Percentiles rank a stretch among this genome's conserved stretches.
phyloP scores from a whole-genome alignment of 2,113 vertebrate species.

The Solenodon paradoxus region DNA sequence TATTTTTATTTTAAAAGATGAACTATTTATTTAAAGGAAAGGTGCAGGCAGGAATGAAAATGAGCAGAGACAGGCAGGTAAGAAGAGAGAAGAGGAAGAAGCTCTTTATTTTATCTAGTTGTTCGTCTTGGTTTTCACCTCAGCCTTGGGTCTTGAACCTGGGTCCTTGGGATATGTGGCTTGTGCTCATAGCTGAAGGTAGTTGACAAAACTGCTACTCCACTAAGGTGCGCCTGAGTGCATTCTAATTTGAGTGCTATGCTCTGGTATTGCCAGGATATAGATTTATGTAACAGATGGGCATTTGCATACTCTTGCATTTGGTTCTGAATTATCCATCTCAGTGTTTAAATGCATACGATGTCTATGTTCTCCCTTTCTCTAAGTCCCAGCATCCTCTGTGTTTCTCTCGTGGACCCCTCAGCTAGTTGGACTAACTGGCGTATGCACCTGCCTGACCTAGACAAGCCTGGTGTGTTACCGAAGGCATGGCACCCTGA shows the following conservation, averaged over 20 bases:
- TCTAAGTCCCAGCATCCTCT: background rate
- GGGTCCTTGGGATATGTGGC: too few species aligned
- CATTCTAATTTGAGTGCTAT: background rate
- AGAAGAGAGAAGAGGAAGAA: too few species aligned
- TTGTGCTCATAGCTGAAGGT: too few species aligned
- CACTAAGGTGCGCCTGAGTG: too few species aligned
- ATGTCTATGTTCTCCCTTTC: background rate
- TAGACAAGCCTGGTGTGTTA: background rate
- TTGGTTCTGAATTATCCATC: background rate
- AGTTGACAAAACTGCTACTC: too few species aligned
- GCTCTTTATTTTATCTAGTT: too few species aligned
- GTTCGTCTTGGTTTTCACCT: too few species aligned
- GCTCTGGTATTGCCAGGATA: background rate
- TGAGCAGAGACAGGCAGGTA: too few species aligned
- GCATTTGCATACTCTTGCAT: slow-evolving; percentile 2
- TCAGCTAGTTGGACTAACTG: background rate
- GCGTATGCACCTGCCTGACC: background rate
- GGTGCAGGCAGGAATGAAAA: too few species aligned
- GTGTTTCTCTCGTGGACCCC: background rate
- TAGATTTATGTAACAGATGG: background rate
- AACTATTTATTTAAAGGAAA: too few species aligned
- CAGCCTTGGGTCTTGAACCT: too few species aligned
- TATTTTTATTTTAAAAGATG: too few species aligned
- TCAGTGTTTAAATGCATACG: background rate
- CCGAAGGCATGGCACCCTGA: background rate